Evolutionary conservation across 2,797 vertebrate genomes (phyloP).

Genomic region (Acestrorhynchus altus): DNA sequence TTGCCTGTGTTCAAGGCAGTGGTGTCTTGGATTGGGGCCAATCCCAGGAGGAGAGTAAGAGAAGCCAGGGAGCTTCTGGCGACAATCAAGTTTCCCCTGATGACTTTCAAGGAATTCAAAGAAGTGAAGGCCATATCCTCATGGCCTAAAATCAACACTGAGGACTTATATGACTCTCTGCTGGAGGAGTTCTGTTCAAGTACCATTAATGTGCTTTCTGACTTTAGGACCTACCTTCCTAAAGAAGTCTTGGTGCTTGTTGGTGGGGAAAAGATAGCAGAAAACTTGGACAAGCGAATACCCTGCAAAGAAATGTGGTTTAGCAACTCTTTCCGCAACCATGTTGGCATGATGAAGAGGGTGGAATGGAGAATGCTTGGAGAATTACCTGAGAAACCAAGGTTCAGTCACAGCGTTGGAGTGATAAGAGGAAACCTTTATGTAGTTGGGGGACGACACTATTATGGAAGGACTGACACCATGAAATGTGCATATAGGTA

Average conservation of each 20-base stretch:
- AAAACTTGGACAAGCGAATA: slow-evolving; percentile 70
- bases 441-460: slow-evolving; percentile 80
- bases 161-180: slow-evolving; percentile 52
- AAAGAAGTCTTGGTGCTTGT: slow-evolving; percentile 77
- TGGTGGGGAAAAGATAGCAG: slow-evolving; percentile 75
- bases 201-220: slow-evolving; percentile 58
- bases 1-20: slow-evolving; percentile 84
- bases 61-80: slow-evolving; percentile 77
- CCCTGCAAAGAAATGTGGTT: slow-evolving; percentile 78
- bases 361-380: slow-evolving; percentile 73
- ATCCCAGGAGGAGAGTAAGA: slow-evolving; percentile 70
- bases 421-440: slow-evolving; percentile 75
- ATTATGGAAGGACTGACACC: slow-evolving; percentile 73
- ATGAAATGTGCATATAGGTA: slow-evolving; percentile 81
- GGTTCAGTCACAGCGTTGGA: slow-evolving; percentile 69
- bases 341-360: slow-evolving; percentile 69
- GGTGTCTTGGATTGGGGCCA: slow-evolving; percentile 82
- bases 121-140: slow-evolving; percentile 39
- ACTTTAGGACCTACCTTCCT: slow-evolving; percentile 68
- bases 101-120: slow-evolving; percentile 79
- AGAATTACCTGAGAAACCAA: slow-evolving; percentile 70
- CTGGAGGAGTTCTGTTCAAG: slow-evolving; percentile 59
- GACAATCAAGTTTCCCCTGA: slow-evolving; percentile 86
- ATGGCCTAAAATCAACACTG: slow-evolving; percentile 10
- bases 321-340: slow-evolving; percentile 74